Evolutionary conservation across 1,140 invertebrate species (phyloP).

Genomic region (Lordiphosa mommai): DNA sequence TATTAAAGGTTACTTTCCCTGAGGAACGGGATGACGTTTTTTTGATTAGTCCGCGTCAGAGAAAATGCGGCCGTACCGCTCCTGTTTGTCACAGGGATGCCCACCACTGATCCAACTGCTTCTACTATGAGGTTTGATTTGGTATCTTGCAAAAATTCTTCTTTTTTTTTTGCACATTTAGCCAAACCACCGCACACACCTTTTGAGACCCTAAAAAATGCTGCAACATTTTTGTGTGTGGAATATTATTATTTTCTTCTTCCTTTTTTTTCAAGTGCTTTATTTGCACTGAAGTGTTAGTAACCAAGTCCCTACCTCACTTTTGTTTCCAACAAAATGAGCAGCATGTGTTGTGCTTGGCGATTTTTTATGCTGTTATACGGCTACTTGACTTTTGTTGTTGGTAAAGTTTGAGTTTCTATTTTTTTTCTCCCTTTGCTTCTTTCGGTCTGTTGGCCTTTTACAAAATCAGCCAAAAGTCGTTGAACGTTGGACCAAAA

Average conservation of each 20-base stretch:
- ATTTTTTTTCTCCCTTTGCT: constrained; percentile 10
- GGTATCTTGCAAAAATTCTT: not conserved
- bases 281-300: constrained; percentile 5
- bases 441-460: constrained; percentile 59
- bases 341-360: constrained; percentile 66
- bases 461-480: constrained; percentile 73
- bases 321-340: constrained; percentile 63
- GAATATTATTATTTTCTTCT: constrained; percentile 27
- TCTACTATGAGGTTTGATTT: not conserved
- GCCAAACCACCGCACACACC: not conserved
- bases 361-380: constrained; percentile 13
- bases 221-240: constrained; percentile 66
- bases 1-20: too few species aligned
- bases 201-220: constrained; percentile 32
- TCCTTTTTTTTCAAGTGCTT: constrained; percentile 18
- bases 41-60: too few species aligned
- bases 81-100: too few species aligned
- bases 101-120: too few species aligned
- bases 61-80: too few species aligned
- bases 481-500: constrained; percentile 58
- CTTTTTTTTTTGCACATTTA: not conserved
- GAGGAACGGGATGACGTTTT: too few species aligned
- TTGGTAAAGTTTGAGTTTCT: constrained; percentile 20
- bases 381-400: constrained; percentile 58
- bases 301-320: constrained; percentile 16